Evolutionary conservation across 2,888 invertebrate genomes (phyloP).

Genomic region (Marronus borbonicus): DNA sequence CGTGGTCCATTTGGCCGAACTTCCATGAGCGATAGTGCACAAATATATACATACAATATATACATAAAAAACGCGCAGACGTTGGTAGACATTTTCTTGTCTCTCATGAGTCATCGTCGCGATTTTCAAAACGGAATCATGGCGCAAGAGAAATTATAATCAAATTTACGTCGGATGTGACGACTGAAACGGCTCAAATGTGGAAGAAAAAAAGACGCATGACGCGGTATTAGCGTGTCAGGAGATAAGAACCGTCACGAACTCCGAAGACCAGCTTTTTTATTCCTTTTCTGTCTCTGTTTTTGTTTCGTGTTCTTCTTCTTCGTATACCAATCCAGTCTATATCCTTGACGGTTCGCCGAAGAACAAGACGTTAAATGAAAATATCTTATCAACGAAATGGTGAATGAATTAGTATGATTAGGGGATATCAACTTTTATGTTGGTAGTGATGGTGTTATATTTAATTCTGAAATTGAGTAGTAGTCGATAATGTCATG

Average conservation of each 20-base stretch:
- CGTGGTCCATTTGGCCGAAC: no score
- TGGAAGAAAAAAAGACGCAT: not conserved
- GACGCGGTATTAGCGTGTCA: slow-evolving; percentile 5
- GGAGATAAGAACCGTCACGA: slow-evolving; percentile 25
- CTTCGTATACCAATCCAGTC: not conserved
- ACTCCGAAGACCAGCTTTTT: not conserved
- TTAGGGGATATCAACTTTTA: not conserved
- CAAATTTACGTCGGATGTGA: slow-evolving; percentile 33
- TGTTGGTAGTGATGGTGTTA: not conserved
- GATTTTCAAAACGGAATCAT: slow-evolving; percentile 30
- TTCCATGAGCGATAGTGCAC: no score
- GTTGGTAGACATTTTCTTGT: slow-evolving; percentile 8
- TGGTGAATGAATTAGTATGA: not conserved
- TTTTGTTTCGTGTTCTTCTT: not conserved
- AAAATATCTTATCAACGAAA: not conserved
- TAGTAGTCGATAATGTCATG: not conserved
- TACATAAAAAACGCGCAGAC: not conserved
- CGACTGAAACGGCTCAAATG: slow-evolving; percentile 29
- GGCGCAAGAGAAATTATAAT: slow-evolving; percentile 26
- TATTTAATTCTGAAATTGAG: not conserved
- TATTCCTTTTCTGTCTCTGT: not conserved
- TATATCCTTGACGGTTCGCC: not conserved
- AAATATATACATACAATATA: not conserved
- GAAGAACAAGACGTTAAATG: not conserved
- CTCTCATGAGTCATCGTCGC: slow-evolving; percentile 7